phyloP scores from a whole-genome alignment of 2,797 vertebrate species.

The Spinus olivaceus region DNA sequence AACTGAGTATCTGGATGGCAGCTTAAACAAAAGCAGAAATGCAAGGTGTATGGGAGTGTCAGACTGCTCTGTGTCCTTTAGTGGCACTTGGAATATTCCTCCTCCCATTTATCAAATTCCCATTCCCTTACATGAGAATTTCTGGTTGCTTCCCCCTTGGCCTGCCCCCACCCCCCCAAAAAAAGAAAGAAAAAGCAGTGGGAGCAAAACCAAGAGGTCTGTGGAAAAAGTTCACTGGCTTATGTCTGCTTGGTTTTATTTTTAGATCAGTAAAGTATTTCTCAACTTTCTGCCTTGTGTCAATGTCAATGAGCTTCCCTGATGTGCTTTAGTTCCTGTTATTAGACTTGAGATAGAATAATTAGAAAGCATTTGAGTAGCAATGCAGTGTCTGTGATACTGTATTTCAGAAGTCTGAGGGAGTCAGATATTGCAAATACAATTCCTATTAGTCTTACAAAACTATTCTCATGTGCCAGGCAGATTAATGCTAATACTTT shows the following conservation, averaged over 20 bases:
- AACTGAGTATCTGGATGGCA: not conserved
- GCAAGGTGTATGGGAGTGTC: not conserved
- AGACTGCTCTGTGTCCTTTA: not conserved
- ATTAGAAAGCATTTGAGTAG: not conserved
- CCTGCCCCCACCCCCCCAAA: not conserved
- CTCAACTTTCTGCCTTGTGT: slow-evolving; percentile 21
- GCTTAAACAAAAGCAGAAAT: not conserved
- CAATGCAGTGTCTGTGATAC: not conserved
- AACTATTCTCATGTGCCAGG: not conserved
- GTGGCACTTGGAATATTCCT: not conserved
- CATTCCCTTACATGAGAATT: not conserved
- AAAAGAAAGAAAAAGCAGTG: not conserved
- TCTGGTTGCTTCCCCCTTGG: rapidly evolving
- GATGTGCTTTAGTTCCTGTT: not conserved
- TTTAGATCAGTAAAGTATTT: slow-evolving; percentile 10
- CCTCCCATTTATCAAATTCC: slow-evolving; percentile 4
- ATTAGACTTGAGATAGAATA: not conserved
- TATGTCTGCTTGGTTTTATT: not conserved
- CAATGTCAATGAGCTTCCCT: not conserved
- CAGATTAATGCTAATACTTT: not conserved
- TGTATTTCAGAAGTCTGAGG: not conserved
- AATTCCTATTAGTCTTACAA: not conserved
- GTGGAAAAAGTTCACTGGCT: not conserved
- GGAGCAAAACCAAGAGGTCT: not conserved
- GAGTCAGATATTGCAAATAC: not conserved